Percentiles rank a stretch among this genome's conserved stretches.
phyloP scores from a whole-genome alignment of 2,113 vertebrate species.

The Motacilla alba region DNA sequence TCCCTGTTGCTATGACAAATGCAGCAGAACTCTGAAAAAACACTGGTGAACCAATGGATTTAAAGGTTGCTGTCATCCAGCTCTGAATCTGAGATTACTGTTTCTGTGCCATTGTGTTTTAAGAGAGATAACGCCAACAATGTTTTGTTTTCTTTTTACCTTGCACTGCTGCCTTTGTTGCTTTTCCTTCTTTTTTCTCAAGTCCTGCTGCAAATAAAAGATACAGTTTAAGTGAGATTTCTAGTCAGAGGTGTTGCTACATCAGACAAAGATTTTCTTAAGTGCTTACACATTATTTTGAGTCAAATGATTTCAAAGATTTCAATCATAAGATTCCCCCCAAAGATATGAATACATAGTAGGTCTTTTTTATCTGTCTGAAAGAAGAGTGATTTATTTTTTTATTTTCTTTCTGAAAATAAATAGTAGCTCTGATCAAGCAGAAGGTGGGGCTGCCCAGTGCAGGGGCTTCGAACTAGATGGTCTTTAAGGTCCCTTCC shows the following conservation, averaged over 20 bases:
- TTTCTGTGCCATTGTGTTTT: conserved; percentile 12
- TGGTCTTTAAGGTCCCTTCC: not conserved
- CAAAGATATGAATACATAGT: not conserved
- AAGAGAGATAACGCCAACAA: conserved; percentile 30
- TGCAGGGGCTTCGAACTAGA: not conserved
- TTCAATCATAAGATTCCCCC: not conserved
- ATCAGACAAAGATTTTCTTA: not conserved
- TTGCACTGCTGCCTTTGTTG: conserved; percentile 58
- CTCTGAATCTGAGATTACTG: conserved; percentile 24
- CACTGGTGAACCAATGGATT: not conserved
- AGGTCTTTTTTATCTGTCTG: not conserved
- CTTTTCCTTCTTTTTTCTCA: conserved; percentile 72
- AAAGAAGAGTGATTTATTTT: not conserved
- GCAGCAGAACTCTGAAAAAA: not conserved
- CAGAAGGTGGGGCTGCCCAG: not conserved
- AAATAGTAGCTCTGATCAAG: not conserved
- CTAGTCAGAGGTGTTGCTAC: not conserved
- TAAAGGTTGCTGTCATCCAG: conserved; percentile 30
- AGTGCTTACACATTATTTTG: not conserved
- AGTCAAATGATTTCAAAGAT: not conserved
- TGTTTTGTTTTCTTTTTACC: conserved; percentile 69
- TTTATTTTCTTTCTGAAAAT: not conserved
- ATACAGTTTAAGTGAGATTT: conserved; percentile 42
- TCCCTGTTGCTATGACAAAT: not conserved
- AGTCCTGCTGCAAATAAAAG: conserved; percentile 63